Percentiles rank a stretch among this genome's conserved stretches.
phyloP scores from a whole-genome alignment of 2,888 invertebrate species.

The Megalurothrips usitatus region DNA sequence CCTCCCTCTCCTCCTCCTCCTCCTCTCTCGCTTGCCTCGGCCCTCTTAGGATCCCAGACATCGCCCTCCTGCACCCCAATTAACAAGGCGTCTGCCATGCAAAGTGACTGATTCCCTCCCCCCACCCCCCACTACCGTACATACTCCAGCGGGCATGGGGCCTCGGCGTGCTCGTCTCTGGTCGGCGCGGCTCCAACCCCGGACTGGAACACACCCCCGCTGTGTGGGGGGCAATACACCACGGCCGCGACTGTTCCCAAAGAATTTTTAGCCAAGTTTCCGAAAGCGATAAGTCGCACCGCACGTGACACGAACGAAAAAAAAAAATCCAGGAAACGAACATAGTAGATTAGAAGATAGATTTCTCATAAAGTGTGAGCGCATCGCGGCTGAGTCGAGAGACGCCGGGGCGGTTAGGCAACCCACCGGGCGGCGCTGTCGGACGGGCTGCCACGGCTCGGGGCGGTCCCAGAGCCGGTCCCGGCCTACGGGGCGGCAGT shows the following conservation, averaged over 20 bases:
- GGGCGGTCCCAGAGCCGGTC: neutral
- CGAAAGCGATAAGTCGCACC: no score
- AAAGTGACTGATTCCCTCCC: neutral
- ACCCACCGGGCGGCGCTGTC: neutral
- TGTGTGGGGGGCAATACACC: neutral
- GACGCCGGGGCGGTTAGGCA: neutral
- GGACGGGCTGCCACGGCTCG: neutral
- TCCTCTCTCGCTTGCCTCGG: neutral
- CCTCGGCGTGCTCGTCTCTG: neutral
- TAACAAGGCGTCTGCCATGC: constrained; percentile 5
- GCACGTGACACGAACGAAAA: no score
- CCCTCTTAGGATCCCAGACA: neutral
- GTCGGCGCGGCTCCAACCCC: no score
- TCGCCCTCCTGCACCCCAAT: neutral
- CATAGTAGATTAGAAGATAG: no score
- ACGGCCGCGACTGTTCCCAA: neutral
- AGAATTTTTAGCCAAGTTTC: no score
- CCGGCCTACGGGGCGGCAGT: neutral
- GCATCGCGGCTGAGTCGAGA: neutral
- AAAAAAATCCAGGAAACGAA: no score
- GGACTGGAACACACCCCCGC: neutral
- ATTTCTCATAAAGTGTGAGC: no score
- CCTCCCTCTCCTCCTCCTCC: neutral
- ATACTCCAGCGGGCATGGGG: no score
- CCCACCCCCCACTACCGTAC: neutral